phyloP scores from a whole-genome alignment of 2,888 invertebrate species.

The Hesperia comma region DNA sequence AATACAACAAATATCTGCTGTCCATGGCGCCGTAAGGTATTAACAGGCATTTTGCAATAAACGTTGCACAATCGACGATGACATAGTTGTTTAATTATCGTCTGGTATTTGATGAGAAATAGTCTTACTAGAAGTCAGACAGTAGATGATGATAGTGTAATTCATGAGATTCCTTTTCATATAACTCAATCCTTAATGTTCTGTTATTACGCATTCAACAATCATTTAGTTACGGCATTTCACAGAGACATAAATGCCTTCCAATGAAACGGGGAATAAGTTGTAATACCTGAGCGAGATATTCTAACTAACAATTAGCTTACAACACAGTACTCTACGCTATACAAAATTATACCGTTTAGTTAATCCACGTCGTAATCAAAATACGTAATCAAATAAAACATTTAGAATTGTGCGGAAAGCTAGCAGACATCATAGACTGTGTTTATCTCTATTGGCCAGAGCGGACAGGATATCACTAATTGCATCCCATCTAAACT shows the following conservation, averaged over 20 bases:
- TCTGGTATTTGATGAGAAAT: too few relatives aligned
- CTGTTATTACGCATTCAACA: too few relatives aligned
- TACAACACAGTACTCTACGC: not conserved
- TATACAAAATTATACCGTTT: not conserved
- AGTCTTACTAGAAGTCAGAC: too few relatives aligned
- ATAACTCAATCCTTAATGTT: too few relatives aligned
- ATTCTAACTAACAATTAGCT: not conserved
- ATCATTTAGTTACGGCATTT: too few relatives aligned
- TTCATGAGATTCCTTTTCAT: too few relatives aligned
- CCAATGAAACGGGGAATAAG: too few relatives aligned
- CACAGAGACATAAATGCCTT: too few relatives aligned
- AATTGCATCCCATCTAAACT: conserved; percentile 37
- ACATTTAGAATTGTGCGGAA: conserved; percentile 7
- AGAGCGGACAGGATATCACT: conserved; percentile 31
- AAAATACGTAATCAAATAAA: conserved; percentile 8
- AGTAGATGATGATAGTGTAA: too few relatives aligned
- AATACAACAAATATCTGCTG: not conserved
- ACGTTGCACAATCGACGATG: too few relatives aligned
- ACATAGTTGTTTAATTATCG: too few relatives aligned
- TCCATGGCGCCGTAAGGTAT: not conserved
- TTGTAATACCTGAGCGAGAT: too few relatives aligned
- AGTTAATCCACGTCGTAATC: not conserved
- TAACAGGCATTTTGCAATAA: not conserved
- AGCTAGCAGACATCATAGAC: conserved; percentile 35
- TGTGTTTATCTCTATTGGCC: conserved; percentile 17